A percentile compares a stretch with the other conserved stretches of the same genome.
These are phyloP conservation scores for Drosophila kambysellisi DNA, from an alignment of 2,888 invertebrate genomes.

Conservation along the genomic window DNA sequence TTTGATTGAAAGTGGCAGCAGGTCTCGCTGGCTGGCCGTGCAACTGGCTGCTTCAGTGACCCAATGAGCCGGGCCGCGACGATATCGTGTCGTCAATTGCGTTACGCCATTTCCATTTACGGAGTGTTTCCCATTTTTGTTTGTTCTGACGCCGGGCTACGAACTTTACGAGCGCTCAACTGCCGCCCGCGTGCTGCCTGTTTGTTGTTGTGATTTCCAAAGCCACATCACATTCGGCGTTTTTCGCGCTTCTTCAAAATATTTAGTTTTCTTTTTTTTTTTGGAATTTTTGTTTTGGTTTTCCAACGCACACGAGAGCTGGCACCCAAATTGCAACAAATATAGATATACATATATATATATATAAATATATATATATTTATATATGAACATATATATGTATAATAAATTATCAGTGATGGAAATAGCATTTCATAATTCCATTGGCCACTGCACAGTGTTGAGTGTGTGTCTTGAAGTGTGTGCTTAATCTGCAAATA, in stretches of 20 bases:
- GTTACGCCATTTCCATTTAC: constrained; percentile 16
- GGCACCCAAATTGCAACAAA: neutral
- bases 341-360: constrained; percentile 14
- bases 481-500: constrained; percentile 27
- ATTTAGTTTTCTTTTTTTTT: constrained; percentile 21
- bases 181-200: constrained; percentile 23
- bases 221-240: constrained; percentile 1
- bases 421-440: constrained; percentile 16
- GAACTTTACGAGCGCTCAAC: constrained; percentile 13
- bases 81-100: constrained; percentile 50
- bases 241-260: neutral
- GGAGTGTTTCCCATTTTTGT: constrained; percentile 1
- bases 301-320: constrained; percentile 7
- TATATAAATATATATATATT: constrained; percentile 14
- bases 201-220: constrained; percentile 37
- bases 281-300: constrained; percentile 37
- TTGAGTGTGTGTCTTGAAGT: constrained; percentile 21
- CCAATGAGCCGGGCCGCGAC: constrained; percentile 63
- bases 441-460: constrained; percentile 41
- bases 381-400: constrained; percentile 4
- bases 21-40: constrained; percentile 25
- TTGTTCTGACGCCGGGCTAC: neutral
- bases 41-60: constrained; percentile 58
- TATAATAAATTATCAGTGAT: constrained; percentile 12
- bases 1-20: constrained; percentile 1